phyloP scores from a whole-genome alignment of 2,888 invertebrate species.

The Clostera curtula region DNA sequence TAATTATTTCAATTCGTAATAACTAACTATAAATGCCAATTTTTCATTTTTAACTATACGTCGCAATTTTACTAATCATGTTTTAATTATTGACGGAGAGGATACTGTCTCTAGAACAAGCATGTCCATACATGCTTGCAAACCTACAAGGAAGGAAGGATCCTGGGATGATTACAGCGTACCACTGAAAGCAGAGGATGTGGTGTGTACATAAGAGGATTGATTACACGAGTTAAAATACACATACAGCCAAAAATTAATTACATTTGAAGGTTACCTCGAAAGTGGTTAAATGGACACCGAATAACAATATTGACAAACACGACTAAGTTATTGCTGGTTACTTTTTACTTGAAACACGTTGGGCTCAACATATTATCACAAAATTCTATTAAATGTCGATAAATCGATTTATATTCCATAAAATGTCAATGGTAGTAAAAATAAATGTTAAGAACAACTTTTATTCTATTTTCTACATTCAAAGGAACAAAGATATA shows the following conservation, averaged over 20 bases:
- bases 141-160: conserved; percentile 6
- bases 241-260: conserved; percentile 29
- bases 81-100: conserved; percentile 41
- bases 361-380: conserved; percentile 6
- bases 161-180: conserved; percentile 1
- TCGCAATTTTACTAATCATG: conserved; percentile 59
- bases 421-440: too few species aligned
- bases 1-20: conserved; percentile 74
- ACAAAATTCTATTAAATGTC: not conserved
- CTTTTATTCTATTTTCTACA: too few species aligned
- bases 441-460: too few species aligned
- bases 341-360: conserved; percentile 6
- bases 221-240: conserved; percentile 15
- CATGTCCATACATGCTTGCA: conserved; percentile 12
- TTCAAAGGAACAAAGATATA: too few species aligned
- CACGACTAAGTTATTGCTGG: conserved; percentile 21
- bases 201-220: too few species aligned
- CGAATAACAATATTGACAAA: conserved; percentile 21
- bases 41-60: conserved; percentile 57
- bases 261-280: conserved; percentile 12
- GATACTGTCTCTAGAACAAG: conserved; percentile 38
- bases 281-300: conserved; percentile 28
- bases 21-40: conserved; percentile 74
- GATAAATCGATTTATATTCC: too few species aligned
- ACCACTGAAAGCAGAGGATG: not conserved